Conservation (phyloP, 2,888 invertebrate species). For the Entomobrya multifasciata region DNA sequence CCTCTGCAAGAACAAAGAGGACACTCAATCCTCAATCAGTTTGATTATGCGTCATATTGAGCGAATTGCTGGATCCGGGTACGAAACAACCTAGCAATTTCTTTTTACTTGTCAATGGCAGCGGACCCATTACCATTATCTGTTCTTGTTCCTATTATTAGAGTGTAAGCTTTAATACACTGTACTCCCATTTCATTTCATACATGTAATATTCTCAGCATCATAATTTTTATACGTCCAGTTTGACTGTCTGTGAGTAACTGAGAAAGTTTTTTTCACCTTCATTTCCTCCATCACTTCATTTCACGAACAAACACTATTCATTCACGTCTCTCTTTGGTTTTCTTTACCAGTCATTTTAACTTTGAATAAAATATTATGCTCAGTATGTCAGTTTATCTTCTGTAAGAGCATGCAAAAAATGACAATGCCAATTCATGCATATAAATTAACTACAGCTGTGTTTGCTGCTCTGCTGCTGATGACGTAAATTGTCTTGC, state of each 20-base stretch:
- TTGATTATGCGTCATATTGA: not conserved
- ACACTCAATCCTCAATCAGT: not conserved
- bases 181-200: too few species aligned
- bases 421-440: constrained; percentile 26
- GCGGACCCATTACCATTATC: not conserved
- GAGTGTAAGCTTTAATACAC: too few species aligned
- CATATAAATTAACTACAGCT: constrained; percentile 53
- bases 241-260: not conserved
- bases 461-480: constrained; percentile 52
- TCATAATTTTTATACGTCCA: not conserved
- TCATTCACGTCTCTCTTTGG: constrained; percentile 26
- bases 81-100: constrained; percentile 9
- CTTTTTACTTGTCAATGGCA: not conserved
- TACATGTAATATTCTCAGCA: too few species aligned
- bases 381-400: too few species aligned
- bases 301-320: not conserved
- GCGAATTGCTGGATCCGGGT: not conserved
- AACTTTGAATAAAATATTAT: too few species aligned
- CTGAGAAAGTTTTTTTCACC: not conserved
- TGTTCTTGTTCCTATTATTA: too few species aligned
- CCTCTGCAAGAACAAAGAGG: not conserved
- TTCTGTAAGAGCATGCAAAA: too few species aligned
- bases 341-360: too few species aligned
- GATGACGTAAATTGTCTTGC: constrained; percentile 63
- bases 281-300: not conserved